A percentile compares a stretch with the other conserved stretches of the same genome.
These are phyloP conservation scores for Adoxophyes honmai DNA, from an alignment of 1,140 invertebrate species.

Conservation along the genomic window DNA sequence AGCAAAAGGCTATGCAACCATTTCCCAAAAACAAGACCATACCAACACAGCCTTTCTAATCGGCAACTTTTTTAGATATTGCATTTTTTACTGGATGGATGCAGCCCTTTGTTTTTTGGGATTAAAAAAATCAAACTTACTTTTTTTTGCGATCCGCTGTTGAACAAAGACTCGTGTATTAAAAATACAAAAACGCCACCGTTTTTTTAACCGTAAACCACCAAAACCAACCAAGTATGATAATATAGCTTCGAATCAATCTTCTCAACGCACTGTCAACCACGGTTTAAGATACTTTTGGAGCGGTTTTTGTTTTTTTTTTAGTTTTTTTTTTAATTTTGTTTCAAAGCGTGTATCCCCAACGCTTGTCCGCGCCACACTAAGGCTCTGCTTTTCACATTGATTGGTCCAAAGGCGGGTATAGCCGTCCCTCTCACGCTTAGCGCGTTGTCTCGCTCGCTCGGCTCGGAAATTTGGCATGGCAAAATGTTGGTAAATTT, in stretches of 20 bases:
- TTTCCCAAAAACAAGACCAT: no score
- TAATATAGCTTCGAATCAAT: neutral
- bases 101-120: no score
- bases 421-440: constrained; percentile 37
- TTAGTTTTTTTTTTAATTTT: constrained; percentile 33
- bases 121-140: neutral
- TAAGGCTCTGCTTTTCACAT: constrained; percentile 64
- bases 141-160: neutral
- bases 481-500: constrained; percentile 33
- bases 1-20: no score
- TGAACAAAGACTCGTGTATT: no score
- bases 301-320: constrained; percentile 21
- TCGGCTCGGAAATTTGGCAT: constrained; percentile 57
- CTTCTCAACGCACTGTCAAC: neutral
- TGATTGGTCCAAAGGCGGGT: constrained; percentile 62
- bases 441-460: constrained; percentile 31
- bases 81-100: no score
- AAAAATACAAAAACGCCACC: no score
- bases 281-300: neutral
- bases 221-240: no score
- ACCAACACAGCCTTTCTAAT: no score
- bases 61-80: no score
- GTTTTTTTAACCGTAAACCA: no score
- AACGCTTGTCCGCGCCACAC: constrained; percentile 44
- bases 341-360: constrained; percentile 25